Percentiles rank a stretch among this genome's conserved stretches.
Evolutionary conservation across 2,113 vertebrate species (phyloP).

Genomic region (Malaclemys terrapin): DNA sequence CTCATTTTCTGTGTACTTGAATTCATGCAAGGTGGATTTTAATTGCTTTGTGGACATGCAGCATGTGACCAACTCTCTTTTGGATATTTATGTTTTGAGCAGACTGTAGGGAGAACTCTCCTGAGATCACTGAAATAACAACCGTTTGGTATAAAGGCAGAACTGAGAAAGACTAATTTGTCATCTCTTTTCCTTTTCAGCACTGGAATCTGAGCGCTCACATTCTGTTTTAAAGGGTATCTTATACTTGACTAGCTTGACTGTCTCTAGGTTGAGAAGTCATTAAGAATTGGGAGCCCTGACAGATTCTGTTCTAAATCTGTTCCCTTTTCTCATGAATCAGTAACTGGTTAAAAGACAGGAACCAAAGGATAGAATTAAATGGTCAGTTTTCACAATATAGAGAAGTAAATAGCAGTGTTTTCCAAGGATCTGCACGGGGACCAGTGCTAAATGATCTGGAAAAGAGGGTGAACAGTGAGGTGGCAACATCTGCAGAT

Average conservation of each 20-base stretch:
- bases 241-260: neutral
- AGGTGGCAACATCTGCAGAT: no score
- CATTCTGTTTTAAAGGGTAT: neutral
- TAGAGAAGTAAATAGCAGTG: neutral
- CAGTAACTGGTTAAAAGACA: no score
- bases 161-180: neutral
- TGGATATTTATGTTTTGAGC: neutral
- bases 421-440: no score
- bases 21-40: neutral
- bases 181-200: neutral
- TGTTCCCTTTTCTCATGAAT: neutral
- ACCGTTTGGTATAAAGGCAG: neutral
- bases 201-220: neutral
- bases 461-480: no score
- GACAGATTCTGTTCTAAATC: conserved; percentile 6
- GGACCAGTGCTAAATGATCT: no score
- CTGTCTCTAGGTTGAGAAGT: conserved; percentile 8
- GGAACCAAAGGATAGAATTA: no score
- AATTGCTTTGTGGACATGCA: neutral
- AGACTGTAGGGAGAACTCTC: neutral
- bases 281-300: neutral
- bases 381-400: no score
- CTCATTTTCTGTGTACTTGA: neutral
- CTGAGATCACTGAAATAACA: neutral
- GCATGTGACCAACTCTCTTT: neutral